Evolutionary conservation across 1,140 invertebrate species (phyloP).

Genomic region (Dendroctonus valens): DNA sequence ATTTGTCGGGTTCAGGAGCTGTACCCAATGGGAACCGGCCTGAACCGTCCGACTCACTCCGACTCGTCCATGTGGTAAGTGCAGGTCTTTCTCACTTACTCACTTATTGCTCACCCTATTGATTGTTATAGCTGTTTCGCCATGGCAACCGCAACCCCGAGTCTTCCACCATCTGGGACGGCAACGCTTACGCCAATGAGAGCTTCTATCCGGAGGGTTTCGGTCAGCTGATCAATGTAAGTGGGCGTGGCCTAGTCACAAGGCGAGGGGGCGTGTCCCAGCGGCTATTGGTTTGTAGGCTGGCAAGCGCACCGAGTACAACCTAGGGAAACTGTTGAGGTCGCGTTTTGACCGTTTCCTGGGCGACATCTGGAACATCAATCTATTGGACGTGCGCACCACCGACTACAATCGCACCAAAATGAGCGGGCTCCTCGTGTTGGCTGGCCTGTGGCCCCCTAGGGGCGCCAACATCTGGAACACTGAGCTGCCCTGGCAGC

Average conservation of each 20-base stretch:
- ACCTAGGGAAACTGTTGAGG: conserved; percentile 61
- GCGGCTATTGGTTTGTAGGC: conserved; percentile 5
- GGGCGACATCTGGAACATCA: conserved; percentile 49
- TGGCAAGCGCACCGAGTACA: conserved; percentile 54
- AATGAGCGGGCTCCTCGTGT: conserved; percentile 56
- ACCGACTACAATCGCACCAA: conserved; percentile 57
- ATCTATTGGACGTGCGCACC: conserved; percentile 53
- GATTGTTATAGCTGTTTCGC: conserved; percentile 12
- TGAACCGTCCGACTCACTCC: too few species aligned
- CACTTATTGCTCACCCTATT: too few species aligned
- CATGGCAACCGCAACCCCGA: conserved; percentile 27
- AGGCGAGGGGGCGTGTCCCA: neutral
- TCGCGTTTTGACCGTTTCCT: conserved; percentile 61
- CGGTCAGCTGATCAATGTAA: conserved; percentile 25
- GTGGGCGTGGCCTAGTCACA: neutral
- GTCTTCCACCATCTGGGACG: neutral
- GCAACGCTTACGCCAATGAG: conserved; percentile 14
- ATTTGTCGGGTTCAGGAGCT: too few species aligned
- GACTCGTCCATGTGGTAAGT: too few species aligned
- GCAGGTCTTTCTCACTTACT: too few species aligned
- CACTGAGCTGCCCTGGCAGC: conserved; percentile 56
- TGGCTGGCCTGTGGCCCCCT: conserved; percentile 59
- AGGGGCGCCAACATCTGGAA: conserved; percentile 49
- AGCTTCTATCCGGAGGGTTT: conserved; percentile 27
- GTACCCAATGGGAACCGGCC: too few species aligned